Evolutionary conservation across 2,888 invertebrate genomes (phyloP).

Genomic region (Plagiodera versicolora): DNA sequence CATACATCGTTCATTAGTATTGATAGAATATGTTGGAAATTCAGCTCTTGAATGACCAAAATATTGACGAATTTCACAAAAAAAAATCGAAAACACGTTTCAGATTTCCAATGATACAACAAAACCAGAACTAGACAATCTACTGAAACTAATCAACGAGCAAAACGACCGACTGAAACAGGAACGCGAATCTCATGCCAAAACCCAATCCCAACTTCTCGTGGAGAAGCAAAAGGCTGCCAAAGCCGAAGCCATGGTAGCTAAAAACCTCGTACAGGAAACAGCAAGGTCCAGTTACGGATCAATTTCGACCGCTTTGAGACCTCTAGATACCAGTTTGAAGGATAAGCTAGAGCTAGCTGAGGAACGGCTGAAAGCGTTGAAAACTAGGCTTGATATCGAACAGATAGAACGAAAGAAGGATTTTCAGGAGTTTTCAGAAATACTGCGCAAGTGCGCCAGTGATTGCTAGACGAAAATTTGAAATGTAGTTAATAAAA

Average conservation of each 20-base stretch:
- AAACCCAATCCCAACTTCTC: slow-evolving; percentile 49
- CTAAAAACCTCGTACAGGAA: slow-evolving; percentile 60
- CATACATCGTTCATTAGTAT: too few relatives aligned
- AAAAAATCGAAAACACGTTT: not conserved
- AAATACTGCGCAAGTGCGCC: slow-evolving; percentile 37
- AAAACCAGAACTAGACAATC: slow-evolving; percentile 16
- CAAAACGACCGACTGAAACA: slow-evolving; percentile 62
- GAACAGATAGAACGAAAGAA: slow-evolving; percentile 65
- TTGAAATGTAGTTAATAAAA: not conserved
- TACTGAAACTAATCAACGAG: slow-evolving; percentile 62
- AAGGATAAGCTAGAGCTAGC: slow-evolving; percentile 61
- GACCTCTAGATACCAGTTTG: slow-evolving; percentile 23
- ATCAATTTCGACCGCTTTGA: slow-evolving; percentile 14
- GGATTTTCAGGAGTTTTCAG: slow-evolving; percentile 59
- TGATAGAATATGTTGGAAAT: too few relatives aligned
- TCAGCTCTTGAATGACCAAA: too few relatives aligned
- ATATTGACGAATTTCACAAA: not conserved
- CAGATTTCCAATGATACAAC: slow-evolving; percentile 7
- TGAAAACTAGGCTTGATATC: slow-evolving; percentile 65
- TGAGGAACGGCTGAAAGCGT: slow-evolving; percentile 66
- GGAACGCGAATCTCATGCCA: slow-evolving; percentile 55
- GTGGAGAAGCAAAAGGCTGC: slow-evolving; percentile 60
- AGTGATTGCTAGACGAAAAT: not conserved
- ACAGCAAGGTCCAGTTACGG: slow-evolving; percentile 23
- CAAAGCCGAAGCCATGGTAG: slow-evolving; percentile 60